phyloP scores from a whole-genome alignment of 2,113 vertebrate species.

The Chloropsis cyanopogon region DNA sequence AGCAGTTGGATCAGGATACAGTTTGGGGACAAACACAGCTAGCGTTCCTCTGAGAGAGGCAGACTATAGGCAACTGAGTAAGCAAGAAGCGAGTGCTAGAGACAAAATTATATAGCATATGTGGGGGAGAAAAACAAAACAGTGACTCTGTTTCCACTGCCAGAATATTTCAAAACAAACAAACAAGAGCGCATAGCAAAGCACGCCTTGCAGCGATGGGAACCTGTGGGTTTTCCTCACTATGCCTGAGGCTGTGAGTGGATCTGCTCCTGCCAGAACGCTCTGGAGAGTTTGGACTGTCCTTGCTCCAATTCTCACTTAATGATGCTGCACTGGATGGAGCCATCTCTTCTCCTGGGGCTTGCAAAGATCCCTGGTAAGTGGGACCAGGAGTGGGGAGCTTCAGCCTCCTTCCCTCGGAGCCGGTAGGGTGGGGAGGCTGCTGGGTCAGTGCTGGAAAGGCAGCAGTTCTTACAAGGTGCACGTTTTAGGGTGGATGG shows the following conservation, averaged over 20 bases:
- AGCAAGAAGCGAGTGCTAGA: constrained; percentile 38
- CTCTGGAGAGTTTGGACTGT: neutral
- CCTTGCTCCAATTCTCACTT: neutral
- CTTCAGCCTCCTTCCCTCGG: neutral
- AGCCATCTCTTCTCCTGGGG: neutral
- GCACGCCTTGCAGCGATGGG: neutral
- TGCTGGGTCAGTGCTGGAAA: neutral
- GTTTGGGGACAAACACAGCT: constrained; percentile 62
- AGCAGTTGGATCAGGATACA: constrained; percentile 53
- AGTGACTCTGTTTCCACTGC: constrained; percentile 51
- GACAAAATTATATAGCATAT: constrained; percentile 59
- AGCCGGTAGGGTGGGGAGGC: neutral
- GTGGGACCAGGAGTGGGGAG: neutral
- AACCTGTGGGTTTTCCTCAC: constrained; percentile 21
- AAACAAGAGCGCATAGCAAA: constrained; percentile 46
- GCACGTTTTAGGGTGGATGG: neutral
- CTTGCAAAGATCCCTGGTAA: neutral
- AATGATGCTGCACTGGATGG: neutral
- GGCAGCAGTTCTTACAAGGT: neutral
- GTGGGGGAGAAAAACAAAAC: constrained; percentile 64
- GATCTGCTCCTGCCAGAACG: neutral
- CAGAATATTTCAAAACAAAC: constrained; percentile 61
- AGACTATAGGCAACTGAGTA: constrained; percentile 63
- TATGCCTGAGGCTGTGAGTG: neutral
- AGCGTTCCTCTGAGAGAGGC: constrained; percentile 34